A percentile compares a stretch with the other conserved stretches of the same genome.
These are phyloP conservation scores for Gymnocephalus cernua DNA, from an alignment of 2,113 vertebrate species.

Conservation along the genomic window DNA sequence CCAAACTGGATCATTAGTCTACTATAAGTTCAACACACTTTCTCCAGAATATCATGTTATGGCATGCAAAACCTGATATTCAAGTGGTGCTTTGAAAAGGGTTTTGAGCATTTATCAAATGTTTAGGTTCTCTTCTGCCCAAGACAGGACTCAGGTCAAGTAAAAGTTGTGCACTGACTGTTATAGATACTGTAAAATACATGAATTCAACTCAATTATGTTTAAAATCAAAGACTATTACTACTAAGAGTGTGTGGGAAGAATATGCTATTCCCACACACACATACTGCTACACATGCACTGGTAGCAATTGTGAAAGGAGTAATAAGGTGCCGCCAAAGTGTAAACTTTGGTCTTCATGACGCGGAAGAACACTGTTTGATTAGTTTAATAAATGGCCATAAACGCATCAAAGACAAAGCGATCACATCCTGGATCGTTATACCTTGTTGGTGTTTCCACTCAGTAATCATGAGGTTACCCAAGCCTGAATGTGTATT, in stretches of 20 bases:
- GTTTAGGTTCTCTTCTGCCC: too few species aligned
- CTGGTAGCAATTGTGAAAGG: neutral
- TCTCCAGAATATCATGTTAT: too few species aligned
- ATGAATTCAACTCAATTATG: neutral
- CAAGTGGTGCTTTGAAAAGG: too few species aligned
- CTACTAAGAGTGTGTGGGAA: too few species aligned
- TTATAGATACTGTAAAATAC: neutral
- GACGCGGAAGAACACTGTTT: neutral
- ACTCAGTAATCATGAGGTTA: neutral
- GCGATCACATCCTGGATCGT: neutral
- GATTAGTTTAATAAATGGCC: constrained; percentile 18
- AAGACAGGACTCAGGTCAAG: too few species aligned
- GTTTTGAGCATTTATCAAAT: too few species aligned
- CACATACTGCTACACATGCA: neutral
- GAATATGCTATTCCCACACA: neutral
- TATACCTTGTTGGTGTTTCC: neutral
- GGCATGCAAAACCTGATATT: too few species aligned
- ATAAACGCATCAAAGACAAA: constrained; percentile 20
- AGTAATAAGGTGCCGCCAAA: constrained; percentile 20
- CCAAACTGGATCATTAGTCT: too few species aligned
- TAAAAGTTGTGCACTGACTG: neutral
- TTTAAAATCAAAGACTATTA: neutral
- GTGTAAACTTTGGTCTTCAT: constrained; percentile 47
- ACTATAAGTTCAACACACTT: too few species aligned
- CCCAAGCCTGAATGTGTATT: neutral